Conservation (phyloP, 2,888 invertebrate species). For the Phragmatobia fuliginosa region DNA sequence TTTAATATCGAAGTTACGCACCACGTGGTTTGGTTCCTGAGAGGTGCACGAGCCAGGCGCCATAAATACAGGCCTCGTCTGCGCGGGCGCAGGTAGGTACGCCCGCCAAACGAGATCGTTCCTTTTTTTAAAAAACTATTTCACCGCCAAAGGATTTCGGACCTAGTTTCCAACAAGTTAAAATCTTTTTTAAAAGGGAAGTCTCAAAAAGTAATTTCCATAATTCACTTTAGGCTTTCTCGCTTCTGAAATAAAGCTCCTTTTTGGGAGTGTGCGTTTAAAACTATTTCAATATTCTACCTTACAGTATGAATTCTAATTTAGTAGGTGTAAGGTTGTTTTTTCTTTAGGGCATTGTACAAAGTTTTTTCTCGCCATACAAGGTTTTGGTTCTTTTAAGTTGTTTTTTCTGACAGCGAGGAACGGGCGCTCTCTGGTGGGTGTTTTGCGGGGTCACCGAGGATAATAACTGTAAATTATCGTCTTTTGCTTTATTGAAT, state of each 20-base stretch:
- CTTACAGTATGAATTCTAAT: slow-evolving; percentile 55
- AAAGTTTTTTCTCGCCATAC: slow-evolving; percentile 79
- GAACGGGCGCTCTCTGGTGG: slow-evolving; percentile 77
- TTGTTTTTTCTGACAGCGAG: slow-evolving; percentile 81
- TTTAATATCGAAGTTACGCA: slow-evolving; percentile 68
- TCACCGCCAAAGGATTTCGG: slow-evolving; percentile 47
- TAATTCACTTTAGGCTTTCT: slow-evolving; percentile 85
- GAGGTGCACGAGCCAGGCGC: slow-evolving; percentile 77
- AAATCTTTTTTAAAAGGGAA: slow-evolving; percentile 55
- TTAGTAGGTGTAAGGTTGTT: slow-evolving; percentile 53
- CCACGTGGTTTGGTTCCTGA: slow-evolving; percentile 76
- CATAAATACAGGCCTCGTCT: slow-evolving; percentile 85
- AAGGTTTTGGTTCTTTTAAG: slow-evolving; percentile 80
- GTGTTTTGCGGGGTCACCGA: slow-evolving; percentile 85
- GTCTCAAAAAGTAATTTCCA: slow-evolving; percentile 64
- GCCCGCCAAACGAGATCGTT: slow-evolving; percentile 85
- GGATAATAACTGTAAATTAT: slow-evolving; percentile 87
- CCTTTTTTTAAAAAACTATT: slow-evolving; percentile 73
- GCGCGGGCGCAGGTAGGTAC: slow-evolving; percentile 85
- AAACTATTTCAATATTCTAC: slow-evolving; percentile 50
- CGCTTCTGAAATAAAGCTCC: slow-evolving; percentile 84
- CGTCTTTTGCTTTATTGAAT: slow-evolving; percentile 84
- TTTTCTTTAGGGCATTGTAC: slow-evolving; percentile 50
- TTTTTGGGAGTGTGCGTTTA: slow-evolving; percentile 73
- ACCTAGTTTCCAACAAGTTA: slow-evolving; percentile 54